Conservation (phyloP, 1,140 invertebrate genomes). For the Bathynomus jamesi region DNA sequence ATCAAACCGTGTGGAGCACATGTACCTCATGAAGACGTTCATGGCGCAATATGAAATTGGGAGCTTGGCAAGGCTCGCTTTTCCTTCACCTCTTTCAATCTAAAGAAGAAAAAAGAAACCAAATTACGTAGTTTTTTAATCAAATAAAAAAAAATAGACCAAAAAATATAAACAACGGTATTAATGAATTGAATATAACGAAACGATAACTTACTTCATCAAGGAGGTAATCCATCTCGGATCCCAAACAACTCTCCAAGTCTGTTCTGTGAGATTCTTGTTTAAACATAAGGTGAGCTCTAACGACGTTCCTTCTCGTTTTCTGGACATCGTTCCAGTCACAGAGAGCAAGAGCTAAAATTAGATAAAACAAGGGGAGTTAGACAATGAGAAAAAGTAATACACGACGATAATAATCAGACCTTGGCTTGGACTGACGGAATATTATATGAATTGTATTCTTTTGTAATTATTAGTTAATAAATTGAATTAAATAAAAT, state of each 20-base stretch:
- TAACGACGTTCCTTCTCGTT: conserved; percentile 60
- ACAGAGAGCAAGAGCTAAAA: conserved; percentile 71
- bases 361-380: conserved; percentile 38
- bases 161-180: too few relatives aligned
- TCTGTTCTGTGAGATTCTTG: conserved; percentile 52
- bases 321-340: conserved; percentile 77
- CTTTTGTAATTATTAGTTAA: too few relatives aligned
- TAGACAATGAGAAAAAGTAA: neutral
- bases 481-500: too few relatives aligned
- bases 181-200: too few relatives aligned
- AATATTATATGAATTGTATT: too few relatives aligned
- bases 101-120: conserved; percentile 10
- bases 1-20: conserved; percentile 66
- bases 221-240: conserved; percentile 30
- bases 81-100: conserved; percentile 17
- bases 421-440: too few relatives aligned
- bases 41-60: conserved; percentile 31
- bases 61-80: conserved; percentile 19
- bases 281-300: conserved; percentile 29
- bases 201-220: conserved; percentile 15
- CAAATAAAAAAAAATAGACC: too few relatives aligned
- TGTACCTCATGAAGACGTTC: conserved; percentile 76
- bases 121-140: too few relatives aligned
- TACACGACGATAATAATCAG: too few relatives aligned
- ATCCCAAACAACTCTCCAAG: conserved; percentile 20